A percentile compares a stretch with the other conserved stretches of the same genome.
phyloP scores from a whole-genome alignment of 2,797 vertebrate species.

The Lacerta bilineata region DNA sequence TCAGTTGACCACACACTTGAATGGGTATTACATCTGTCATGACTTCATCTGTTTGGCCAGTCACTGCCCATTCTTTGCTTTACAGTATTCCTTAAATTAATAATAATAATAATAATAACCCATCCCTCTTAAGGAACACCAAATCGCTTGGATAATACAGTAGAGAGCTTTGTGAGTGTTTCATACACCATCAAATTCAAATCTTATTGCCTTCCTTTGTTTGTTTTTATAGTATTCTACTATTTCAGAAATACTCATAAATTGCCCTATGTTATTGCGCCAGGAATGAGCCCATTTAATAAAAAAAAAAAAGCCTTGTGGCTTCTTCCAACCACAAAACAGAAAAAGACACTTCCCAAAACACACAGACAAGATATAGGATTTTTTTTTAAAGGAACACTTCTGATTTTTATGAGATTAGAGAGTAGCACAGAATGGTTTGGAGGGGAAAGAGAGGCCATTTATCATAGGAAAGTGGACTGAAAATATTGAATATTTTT shows the following conservation, averaged over 20 bases:
- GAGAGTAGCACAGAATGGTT: neutral
- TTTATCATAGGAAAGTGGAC: neutral
- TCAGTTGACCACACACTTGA: no score
- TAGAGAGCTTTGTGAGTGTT: constrained; percentile 43
- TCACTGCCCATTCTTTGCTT: no score
- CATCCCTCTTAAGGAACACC: constrained; percentile 18
- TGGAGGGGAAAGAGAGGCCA: neutral
- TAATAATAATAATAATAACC: neutral
- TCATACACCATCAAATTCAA: constrained; percentile 47
- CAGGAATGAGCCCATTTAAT: constrained; percentile 13
- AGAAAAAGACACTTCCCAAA: constrained; percentile 47
- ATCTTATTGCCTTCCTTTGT: constrained; percentile 14
- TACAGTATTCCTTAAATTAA: no score
- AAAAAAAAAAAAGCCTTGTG: constrained; percentile 13
- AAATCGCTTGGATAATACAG: constrained; percentile 23
- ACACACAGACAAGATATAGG: constrained; percentile 28
- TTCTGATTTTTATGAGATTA: constrained; percentile 46
- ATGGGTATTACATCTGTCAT: no score
- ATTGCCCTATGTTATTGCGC: constrained; percentile 37
- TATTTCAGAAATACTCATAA: constrained; percentile 65
- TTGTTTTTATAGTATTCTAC: constrained; percentile 57
- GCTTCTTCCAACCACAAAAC: constrained; percentile 54
- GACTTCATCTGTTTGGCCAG: no score
- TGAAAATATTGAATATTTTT: constrained; percentile 20
- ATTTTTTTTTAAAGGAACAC: constrained; percentile 53